A percentile compares a stretch with the other conserved stretches of the same genome.
Evolutionary conservation across 2,888 invertebrate genomes (phyloP).

Genomic region (Galerucella calmariensis): DNA sequence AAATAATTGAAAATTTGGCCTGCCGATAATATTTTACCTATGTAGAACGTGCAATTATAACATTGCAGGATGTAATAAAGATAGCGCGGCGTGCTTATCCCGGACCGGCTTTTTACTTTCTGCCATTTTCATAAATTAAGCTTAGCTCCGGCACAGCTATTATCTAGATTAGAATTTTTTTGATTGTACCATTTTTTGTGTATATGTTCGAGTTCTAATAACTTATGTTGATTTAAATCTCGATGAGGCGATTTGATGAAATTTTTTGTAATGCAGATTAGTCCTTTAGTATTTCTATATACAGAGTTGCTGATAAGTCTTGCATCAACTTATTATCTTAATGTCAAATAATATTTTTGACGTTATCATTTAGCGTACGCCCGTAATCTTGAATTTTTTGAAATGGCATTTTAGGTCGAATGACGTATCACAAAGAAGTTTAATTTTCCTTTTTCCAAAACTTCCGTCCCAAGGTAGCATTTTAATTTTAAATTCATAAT

Average conservation of each 20-base stretch:
- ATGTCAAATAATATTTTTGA: too few species aligned
- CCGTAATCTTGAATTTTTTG: too few species aligned
- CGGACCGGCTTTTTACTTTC: slow-evolving; percentile 7
- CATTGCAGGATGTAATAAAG: slow-evolving; percentile 25
- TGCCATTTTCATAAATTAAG: slow-evolving; percentile 18
- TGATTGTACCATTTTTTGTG: not conserved
- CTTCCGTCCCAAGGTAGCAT: too few species aligned
- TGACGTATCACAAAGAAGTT: too few species aligned
- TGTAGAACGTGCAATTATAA: slow-evolving; percentile 19
- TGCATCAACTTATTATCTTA: too few species aligned
- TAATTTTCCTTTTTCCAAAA: too few species aligned
- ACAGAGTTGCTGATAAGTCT: too few species aligned
- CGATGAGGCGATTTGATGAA: not conserved
- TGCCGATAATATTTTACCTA: not conserved
- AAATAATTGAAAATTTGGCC: not conserved
- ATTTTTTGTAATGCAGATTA: not conserved
- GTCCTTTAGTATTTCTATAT: not conserved
- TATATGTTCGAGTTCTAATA: not conserved
- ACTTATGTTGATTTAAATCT: slow-evolving; percentile 4
- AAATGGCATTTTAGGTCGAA: too few species aligned
- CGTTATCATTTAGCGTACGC: too few species aligned
- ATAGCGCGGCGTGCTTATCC: slow-evolving; percentile 11
- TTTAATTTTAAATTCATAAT: too few species aligned
- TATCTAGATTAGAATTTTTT: slow-evolving; percentile 25
- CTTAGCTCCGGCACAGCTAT: slow-evolving; percentile 10